Base-by-base conservation (phyloP, 2,797 vertebrate genomes). In the Diplodus sargus region DNA sequence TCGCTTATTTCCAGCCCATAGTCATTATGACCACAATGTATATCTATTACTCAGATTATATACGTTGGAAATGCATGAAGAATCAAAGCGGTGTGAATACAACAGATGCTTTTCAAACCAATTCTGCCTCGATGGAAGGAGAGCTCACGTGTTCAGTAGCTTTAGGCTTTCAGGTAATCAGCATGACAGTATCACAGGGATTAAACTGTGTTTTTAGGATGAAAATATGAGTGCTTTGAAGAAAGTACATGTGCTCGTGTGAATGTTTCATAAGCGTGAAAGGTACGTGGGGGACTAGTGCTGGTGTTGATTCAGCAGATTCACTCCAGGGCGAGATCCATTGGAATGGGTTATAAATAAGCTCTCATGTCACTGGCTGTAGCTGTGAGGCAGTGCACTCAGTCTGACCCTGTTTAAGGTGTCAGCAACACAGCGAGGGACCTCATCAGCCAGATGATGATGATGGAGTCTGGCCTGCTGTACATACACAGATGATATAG, bases 341-440 rank as follows among this genome's bases (percentile, higher is more conserved):
- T 15, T 59, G 17, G 13, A 70, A 52, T 3, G 7, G 39, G 70
- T 68, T 75, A 84, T 83, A 85, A 86, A 88, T 79, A 81, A 79
- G 61, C 52, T 56, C 34, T 62, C 18, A 14, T 74, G 75, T 82
- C 76, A 82, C 25, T 25, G 47, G 51, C 53, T 66, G 47, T 49
- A 71, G 71, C 51, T 63, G 69, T 43, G 77, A n/a, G 52, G 58
- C 43, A 20, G 22, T 61, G 76, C 75, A 62, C 62, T 82, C 43
- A 76, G 51, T 74, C 4, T 66, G 68, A 75, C 70, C 47, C 65
- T 57, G 58, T 72, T 84, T 43, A 73, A 45, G 22, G 59, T 84
- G 81, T 78, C 66, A 85, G 49, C 66, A 85, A 51, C 45, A 47
- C 28, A 63, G 23, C 53, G 16, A 58, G 52, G 17, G 25, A 59